phyloP scores from a whole-genome alignment of 2,888 invertebrate species.

The Brachylomia viminalis region DNA sequence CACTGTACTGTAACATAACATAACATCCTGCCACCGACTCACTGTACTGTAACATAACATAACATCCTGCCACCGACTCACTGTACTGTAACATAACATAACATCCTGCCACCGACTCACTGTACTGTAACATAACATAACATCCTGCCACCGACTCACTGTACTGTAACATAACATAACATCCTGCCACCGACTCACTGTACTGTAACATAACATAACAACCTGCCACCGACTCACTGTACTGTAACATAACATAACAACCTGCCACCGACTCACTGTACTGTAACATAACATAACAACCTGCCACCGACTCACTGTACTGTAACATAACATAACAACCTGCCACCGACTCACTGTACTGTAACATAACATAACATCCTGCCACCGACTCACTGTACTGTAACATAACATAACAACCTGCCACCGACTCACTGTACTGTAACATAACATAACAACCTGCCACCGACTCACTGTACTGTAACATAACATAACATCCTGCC shows the following conservation, averaged over 20 bases:
- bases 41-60: too few species aligned
- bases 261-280: neutral
- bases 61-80: neutral
- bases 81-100: too few species aligned
- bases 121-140: too few species aligned
- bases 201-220: too few species aligned
- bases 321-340: too few species aligned
- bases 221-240: neutral
- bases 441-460: too few species aligned
- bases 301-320: neutral
- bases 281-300: too few species aligned
- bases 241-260: too few species aligned
- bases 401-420: too few species aligned
- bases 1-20: neutral
- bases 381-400: neutral
- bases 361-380: too few species aligned
- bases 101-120: neutral
- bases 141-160: neutral
- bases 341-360: neutral
- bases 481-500: too few species aligned
- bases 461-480: neutral
- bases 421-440: neutral
- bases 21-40: neutral
- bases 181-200: neutral
- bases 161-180: too few species aligned